phyloP scores from a whole-genome alignment of 2,113 vertebrate genomes.

The Acanthisitta chloris region DNA sequence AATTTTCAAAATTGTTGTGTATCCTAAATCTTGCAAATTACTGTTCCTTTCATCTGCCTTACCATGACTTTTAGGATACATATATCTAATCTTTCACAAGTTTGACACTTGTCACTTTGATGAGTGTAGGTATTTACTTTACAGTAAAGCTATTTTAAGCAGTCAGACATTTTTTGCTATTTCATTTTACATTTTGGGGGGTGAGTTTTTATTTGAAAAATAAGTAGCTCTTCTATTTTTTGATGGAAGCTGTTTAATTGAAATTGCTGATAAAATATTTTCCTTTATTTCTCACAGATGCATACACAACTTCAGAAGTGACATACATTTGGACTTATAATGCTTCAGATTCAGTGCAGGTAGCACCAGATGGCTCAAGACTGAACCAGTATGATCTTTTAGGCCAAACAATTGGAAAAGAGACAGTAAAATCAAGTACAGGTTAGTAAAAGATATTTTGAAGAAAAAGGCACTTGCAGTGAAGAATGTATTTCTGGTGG shows the following conservation, averaged over 20 bases:
- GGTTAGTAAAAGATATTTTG: conserved; percentile 73
- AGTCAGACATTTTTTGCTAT: neutral
- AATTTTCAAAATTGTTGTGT: neutral
- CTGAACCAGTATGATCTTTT: conserved; percentile 96
- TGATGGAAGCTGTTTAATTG: neutral
- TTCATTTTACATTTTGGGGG: neutral
- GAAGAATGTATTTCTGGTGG: neutral
- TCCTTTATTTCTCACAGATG: conserved; percentile 76
- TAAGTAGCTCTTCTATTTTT: neutral
- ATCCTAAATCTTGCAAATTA: neutral
- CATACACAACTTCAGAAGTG: conserved; percentile 95
- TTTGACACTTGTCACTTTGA: too few species aligned
- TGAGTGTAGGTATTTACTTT: neutral
- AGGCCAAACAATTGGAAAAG: conserved; percentile 93
- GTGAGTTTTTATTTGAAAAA: neutral
- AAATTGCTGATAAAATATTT: neutral
- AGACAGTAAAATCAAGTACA: conserved; percentile 96
- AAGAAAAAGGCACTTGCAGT: neutral
- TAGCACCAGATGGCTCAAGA: conserved; percentile 93
- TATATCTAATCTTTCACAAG: neutral
- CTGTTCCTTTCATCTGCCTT: neutral
- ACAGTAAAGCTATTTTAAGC: neutral
- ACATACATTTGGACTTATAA: conserved; percentile 95
- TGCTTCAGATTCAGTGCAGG: conserved; percentile 92
- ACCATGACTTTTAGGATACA: neutral